Evolutionary conservation across 2,797 vertebrate genomes (phyloP).

Genomic region (Coracias cyanogaster): DNA sequence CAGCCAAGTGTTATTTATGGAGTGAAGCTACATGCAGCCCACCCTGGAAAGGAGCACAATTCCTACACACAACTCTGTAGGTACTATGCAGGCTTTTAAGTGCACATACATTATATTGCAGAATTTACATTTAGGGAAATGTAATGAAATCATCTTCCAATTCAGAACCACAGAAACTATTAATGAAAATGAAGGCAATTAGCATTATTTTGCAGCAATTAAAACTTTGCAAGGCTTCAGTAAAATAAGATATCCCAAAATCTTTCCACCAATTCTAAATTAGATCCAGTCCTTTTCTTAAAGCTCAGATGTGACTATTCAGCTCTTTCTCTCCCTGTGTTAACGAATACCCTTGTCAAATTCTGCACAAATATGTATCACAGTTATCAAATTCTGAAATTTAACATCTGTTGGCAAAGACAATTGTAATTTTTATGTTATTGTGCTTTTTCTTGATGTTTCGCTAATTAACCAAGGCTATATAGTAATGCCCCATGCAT

Average conservation of each 20-base stretch:
- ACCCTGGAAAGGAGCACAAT: not conserved
- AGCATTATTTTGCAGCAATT: not conserved
- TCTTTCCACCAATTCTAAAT: not conserved
- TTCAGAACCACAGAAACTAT: not conserved
- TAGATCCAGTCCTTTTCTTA: not conserved
- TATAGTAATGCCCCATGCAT: not conserved
- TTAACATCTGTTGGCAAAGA: not conserved
- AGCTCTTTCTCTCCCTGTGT: not conserved
- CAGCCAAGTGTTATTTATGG: not conserved
- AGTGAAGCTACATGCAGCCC: not conserved
- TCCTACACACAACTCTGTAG: not conserved
- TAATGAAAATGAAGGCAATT: not conserved
- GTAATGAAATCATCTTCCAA: not conserved
- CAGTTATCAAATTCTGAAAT: not conserved
- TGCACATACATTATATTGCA: not conserved
- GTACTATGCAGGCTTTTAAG: not conserved
- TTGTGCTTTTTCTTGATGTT: not conserved
- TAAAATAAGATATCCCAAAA: not conserved
- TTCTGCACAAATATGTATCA: not conserved
- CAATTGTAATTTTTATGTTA: not conserved
- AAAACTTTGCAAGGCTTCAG: not conserved
- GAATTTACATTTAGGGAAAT: not conserved
- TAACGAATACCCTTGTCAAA: not conserved
- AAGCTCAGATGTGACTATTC: not conserved
- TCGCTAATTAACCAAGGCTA: not conserved